Base-by-base conservation (phyloP, 2,888 invertebrate species). In the Chaitophorus viminalis region DNA sequence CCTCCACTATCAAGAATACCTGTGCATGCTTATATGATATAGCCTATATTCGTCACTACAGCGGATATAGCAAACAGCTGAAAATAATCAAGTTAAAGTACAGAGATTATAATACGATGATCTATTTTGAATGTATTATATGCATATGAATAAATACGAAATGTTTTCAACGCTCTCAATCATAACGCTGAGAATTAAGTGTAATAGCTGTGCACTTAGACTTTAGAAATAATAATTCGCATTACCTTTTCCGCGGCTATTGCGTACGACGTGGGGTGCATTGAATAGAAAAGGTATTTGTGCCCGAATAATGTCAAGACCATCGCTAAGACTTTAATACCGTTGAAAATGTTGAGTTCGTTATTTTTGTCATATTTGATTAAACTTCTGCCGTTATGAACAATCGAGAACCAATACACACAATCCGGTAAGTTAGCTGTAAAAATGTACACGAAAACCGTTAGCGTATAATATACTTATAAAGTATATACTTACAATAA, bases 331-430 rank as follows among this genome's bases (percentile, higher is more conserved):
- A 14, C 5, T 75, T 83, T 83, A 4, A 74, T 11, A 54, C 83
- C 83, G 33, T 83, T 83, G 54, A 75, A 75, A 36, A 74, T 25
- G 18, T 75, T 75, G 14, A 83, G n/a, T 0, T 75, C 60, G 36
- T 75, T 83, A 36, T 83, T 75, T 83, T 75, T 83, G 21, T 83
- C 29, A n/a, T 83, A 29, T 60, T 72, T 54, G n/a, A 75, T 54
- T 39, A 83, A 54, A 6, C 21, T 60, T 21, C n/a, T 74, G 9
- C 74, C 83, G 21, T 83, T 83, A 18, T 60, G 52, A 18, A 83
- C 60, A 18, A 83, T 21, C 2, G 83, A 83, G 14, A 83, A 83
- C 74, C 74, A 81, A 68, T 17, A 68, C 3, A 68, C 39, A 6
- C 18, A 36, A 1, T 68, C 39, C 29, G 65, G 65, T 29, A 68